Base-by-base conservation (phyloP, 2,888 invertebrate species). In the Bugulina stolonifera region DNA sequence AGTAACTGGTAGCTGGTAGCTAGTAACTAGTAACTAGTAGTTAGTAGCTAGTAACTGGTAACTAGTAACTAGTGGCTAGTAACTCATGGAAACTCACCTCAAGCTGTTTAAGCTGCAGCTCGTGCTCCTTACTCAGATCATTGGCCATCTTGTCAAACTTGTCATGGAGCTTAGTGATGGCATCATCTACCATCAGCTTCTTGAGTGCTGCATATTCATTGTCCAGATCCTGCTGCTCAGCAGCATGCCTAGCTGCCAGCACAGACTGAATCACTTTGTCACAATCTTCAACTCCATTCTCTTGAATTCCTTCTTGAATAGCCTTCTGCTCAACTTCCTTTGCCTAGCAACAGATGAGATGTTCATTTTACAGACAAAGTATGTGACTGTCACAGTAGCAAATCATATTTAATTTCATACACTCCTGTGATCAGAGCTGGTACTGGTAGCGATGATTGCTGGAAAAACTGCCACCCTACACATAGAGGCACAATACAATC, bases 201-300 rank as follows among this genome's bases (percentile, higher is more conserved):
- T 79, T 80, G 75, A 81, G 76, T 2, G 80, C 79, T 34, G 76
- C 77, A 75, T 76, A 81, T 74, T 79, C 77, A 35, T 77, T 79
- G 69, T 82, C 82, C 10, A 81, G 76, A 73, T 81, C 80, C 18
- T 75, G 73, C 75, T 80, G 69, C 75, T 82, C 82, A 78, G 80
- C 73, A 3, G 80, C 80, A 71, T 82, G 82, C 73, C 82, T 75
- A 64, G 79, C 77, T 27, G 81, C 80, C 71, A 82, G 77, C 0
- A 82, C 82, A 71, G 81, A 79, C 57, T 78, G 76, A 22, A 81
- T 77, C 22, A 82, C 81, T 73, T 80, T 80, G 74, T 82, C 81
- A 74, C 78, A 77, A 71, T 81, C 82, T 64, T 82, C 82, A 27
- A 75, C 74, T 0, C 82, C 82, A 73, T 82, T 82, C 75, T 82